Conservation (phyloP, 92 coral and sea anemone genomes). For the Diadumene lineata region DNA sequence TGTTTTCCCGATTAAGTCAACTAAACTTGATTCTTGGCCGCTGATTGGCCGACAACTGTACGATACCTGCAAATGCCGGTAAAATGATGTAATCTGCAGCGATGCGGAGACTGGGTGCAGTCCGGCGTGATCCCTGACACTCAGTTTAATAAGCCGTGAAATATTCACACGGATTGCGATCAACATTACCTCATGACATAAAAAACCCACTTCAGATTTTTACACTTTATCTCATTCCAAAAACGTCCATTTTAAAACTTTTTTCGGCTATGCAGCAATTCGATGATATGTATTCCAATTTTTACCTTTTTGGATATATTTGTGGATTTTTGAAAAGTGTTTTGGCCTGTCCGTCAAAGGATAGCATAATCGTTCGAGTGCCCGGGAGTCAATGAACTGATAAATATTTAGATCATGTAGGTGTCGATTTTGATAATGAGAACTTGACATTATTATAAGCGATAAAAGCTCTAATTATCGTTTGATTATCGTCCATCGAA, state of each 20-base stretch:
- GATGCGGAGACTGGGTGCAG: constrained; percentile 8
- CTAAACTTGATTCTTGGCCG: constrained; percentile 8
- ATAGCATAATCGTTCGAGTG: background rate
- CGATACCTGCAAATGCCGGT: constrained; percentile 74
- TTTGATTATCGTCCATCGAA: too few species aligned
- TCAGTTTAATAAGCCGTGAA: constrained; percentile 8
- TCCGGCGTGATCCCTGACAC: constrained; percentile 12
- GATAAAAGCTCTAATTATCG: too few species aligned
- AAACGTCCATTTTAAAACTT: background rate
- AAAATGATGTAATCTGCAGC: constrained; percentile 74
- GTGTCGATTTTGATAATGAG: background rate
- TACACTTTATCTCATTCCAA: background rate
- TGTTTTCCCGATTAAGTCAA: constrained; percentile 48
- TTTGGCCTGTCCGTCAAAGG: background rate
- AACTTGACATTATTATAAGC: too few species aligned
- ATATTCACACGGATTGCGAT: constrained; percentile 13
- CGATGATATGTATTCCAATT: too few species aligned
- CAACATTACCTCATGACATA: constrained; percentile 24
- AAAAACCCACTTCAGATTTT: background rate
- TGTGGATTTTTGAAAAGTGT: background rate
- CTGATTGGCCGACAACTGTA: constrained; percentile 35
- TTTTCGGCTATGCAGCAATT: too few species aligned
- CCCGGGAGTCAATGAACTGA: constrained; percentile 4
- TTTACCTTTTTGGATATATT: too few species aligned
- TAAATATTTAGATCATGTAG: constrained; percentile 17